Base-by-base conservation (phyloP, 1,140 invertebrate genomes). In the Dendroctonus ponderosae region DNA sequence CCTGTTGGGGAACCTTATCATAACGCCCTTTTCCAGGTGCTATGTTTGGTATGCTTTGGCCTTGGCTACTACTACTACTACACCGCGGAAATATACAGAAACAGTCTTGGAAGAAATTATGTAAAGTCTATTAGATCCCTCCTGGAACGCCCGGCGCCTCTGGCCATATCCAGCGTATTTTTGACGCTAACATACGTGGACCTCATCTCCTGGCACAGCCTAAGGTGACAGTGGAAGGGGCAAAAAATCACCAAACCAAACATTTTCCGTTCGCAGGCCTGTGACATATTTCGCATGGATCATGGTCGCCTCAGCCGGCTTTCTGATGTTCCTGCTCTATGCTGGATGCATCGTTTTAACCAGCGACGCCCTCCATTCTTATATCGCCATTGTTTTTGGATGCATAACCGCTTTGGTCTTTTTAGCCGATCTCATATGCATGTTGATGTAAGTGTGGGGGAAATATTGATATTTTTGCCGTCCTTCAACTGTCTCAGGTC, bases 201-300 rank as follows among this genome's bases (percentile, higher is more conserved):
- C 37, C 38, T 66, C 3, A 15, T 50, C 5, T 58, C 63, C 8
- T 66, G 53, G 53, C 26, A 49, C 12, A 66, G 38, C 51, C 8
- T 66, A 26, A 58, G 61, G 61, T 62, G 42, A 60, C 6, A 49
- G 26, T 6, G 5, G 6, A 11, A 26, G 26, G 1, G 26, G 26
- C 26, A 3, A 26, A 26, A 3, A 2, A 0, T 46, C 8, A 12
- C 1, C 43, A 8, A 46, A 12, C 4, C 8, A 4, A 8, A 9
- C n/a, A 8, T 26, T 26, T 26, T 26, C 26, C 2, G 2, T 5
- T 51, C 52, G 6, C 52, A 66, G 65, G 12, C 65, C 65, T 37
- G 46, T 62, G 5, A 57, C 65, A 7, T 67, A 61, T n/a, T 62
- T 51, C 12, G 26, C 7, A 14, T 67, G 65, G 65, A 56, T 67